A percentile compares a stretch with the other conserved stretches of the same genome.
Evolutionary conservation across 2,797 vertebrate genomes (phyloP).

Genomic region (Lophius americanus): DNA sequence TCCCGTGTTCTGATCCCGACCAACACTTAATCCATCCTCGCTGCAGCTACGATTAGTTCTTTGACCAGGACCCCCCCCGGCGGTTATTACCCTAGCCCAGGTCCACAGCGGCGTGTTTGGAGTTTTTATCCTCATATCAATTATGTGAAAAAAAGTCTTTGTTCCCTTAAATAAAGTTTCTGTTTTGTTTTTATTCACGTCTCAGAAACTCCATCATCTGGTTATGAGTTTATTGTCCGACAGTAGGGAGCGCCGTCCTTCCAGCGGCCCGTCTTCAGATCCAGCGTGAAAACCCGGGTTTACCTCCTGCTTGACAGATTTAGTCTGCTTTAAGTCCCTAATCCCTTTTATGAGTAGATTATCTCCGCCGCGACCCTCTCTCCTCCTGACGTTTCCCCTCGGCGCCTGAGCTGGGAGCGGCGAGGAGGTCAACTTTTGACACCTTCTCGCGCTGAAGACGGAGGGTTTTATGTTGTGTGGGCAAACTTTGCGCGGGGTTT

Average conservation of each 20-base stretch:
- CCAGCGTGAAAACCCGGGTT: conserved; percentile 58
- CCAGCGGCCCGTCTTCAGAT: conserved; percentile 47
- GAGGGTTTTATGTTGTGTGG: conserved; percentile 55
- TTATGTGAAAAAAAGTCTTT: not conserved
- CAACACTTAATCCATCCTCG: conserved; percentile 58
- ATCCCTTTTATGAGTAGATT: conserved; percentile 74
- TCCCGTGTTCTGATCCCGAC: conserved; percentile 38
- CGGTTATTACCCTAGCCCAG: conserved; percentile 4
- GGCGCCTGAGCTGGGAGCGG: not conserved
- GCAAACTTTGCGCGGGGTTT: conserved; percentile 77
- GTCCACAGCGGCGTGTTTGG: conserved; percentile 17
- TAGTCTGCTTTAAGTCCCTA: conserved; percentile 67
- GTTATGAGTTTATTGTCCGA: conserved; percentile 8
- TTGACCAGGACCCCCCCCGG: conserved; percentile 40
- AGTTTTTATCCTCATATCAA: conserved; percentile 15
- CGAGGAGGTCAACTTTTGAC: conserved; percentile 21
- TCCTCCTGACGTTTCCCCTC: conserved; percentile 28
- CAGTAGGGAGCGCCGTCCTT: conserved; percentile 21
- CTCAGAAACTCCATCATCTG: conserved; percentile 20
- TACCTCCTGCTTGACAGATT: conserved; percentile 67
- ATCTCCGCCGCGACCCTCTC: conserved; percentile 56
- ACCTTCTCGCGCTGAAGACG: conserved; percentile 18
- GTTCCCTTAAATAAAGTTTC: too few relatives aligned
- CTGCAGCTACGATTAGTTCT: conserved; percentile 59
- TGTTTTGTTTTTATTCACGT: not conserved